A percentile compares a stretch with the other conserved stretches of the same genome.
Evolutionary conservation across 2,113 vertebrate species (phyloP).

Genomic region (Lutjanus erythropterus): DNA sequence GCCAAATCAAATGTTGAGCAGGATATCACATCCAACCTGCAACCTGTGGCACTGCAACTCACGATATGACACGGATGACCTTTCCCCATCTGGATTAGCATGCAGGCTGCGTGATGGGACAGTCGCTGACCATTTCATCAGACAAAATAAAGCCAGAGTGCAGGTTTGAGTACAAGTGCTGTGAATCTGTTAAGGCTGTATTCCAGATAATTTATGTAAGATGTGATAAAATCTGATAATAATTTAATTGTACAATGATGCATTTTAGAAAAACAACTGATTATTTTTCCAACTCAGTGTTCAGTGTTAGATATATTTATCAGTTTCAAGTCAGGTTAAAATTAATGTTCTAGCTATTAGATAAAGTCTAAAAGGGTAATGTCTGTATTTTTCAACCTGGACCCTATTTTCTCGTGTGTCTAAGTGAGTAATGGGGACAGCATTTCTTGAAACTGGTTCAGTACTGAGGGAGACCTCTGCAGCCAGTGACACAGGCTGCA

Average conservation of each 20-base stretch:
- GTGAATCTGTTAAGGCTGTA: not conserved
- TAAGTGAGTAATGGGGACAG: too few species aligned
- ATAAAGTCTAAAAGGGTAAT: too few species aligned
- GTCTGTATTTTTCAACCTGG: too few species aligned
- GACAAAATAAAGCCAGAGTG: not conserved
- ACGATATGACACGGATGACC: conserved; percentile 1
- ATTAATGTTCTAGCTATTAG: too few species aligned
- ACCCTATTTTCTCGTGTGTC: too few species aligned
- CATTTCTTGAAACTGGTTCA: too few species aligned
- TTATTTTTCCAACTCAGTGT: not conserved
- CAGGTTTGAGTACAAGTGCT: not conserved
- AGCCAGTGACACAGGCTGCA: too few species aligned
- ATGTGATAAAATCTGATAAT: not conserved
- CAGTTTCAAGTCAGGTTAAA: not conserved
- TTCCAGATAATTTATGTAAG: not conserved
- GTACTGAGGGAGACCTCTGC: too few species aligned
- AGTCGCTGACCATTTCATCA: not conserved
- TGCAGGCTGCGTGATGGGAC: not conserved
- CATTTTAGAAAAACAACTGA: not conserved
- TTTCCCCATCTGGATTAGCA: not conserved
- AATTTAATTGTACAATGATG: not conserved
- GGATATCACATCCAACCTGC: conserved; percentile 37
- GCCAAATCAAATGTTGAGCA: conserved; percentile 37
- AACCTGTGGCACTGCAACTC: not conserved
- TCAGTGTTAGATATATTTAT: too few species aligned